Percentiles rank a stretch among this genome's conserved stretches.
Evolutionary conservation across 2,888 invertebrate genomes (phyloP).

Genomic region (Romanomermis culicivorax): DNA sequence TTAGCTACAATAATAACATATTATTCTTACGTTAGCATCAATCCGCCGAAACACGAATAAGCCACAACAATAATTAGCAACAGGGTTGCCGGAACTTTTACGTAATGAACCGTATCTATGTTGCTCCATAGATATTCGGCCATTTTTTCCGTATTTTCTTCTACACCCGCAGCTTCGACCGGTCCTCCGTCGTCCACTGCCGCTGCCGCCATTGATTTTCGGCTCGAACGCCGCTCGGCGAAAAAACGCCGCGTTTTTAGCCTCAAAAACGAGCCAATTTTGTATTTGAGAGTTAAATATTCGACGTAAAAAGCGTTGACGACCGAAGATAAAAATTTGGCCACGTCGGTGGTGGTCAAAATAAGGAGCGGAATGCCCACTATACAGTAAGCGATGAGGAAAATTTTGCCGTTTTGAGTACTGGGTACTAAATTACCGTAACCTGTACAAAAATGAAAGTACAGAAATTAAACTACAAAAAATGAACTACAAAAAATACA

Average conservation of each 20-base stretch:
- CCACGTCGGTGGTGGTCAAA: conserved; percentile 7
- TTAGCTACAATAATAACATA: too few relatives aligned
- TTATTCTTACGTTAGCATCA: too few relatives aligned
- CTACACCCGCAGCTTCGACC: not conserved
- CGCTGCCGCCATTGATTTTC: too few relatives aligned
- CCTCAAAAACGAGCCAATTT: too few relatives aligned
- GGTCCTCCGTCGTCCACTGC: too few relatives aligned
- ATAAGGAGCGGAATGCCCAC: conserved; percentile 8
- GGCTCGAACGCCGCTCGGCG: not conserved
- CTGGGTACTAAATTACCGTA: conserved; percentile 6
- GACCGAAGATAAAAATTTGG: conserved; percentile 5
- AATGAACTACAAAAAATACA: not conserved
- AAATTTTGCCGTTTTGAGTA: not conserved
- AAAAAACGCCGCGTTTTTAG: too few relatives aligned
- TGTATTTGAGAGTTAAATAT: conserved; percentile 2
- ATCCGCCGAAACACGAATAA: conserved; percentile 1
- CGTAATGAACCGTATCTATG: conserved; percentile 1
- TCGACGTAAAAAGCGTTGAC: not conserved
- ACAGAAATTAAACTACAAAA: not conserved
- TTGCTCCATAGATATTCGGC: conserved; percentile 7
- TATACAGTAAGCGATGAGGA: conserved; percentile 2
- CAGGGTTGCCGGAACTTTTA: not conserved
- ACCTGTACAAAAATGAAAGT: conserved; percentile 1
- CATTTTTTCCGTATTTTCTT: not conserved
- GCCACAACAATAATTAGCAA: conserved; percentile 3